Evolutionary conservation across 2,888 invertebrate genomes (phyloP), one percentile per base, ranked within the genome.

Genomic region (Galerucella pusilla): DNA sequence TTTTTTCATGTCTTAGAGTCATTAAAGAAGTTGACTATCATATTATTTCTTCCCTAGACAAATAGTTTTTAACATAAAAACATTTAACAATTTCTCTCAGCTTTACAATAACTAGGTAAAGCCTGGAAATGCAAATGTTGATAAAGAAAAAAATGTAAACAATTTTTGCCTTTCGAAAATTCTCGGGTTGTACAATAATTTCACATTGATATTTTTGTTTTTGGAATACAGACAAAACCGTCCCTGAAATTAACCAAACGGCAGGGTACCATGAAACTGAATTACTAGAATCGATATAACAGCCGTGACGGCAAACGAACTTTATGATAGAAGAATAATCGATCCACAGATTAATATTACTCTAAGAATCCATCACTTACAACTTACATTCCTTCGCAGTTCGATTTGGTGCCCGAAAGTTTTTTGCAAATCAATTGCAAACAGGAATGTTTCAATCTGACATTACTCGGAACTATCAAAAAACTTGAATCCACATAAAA

Each of bases 271-370:
- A 75, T 73, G 61, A 63, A 75, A 60, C 66, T 69, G 66, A 67
- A 67, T 75, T 75, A 73, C 70, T 70, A 76, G 73, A 76, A 76
- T 73, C 73, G 76, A 73, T 64, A 20, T 20, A 63, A 73, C 69
- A 73, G 70, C 68, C 66, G 73, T 73, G 66, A 73, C 68, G 68
- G 59, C 60, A 63, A 70, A 61, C 61, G 69, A 69, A 73, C 67
- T 75, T 75, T 76, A 73, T 73, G 73, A 68, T 73, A 57, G 63
- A 54, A 76, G 69, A 66, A 71, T 46, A 66, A 28, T 28, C 28
- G 28, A 4, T 28, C 4, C 28, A 28, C 28, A 28, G 28, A 28
- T 28, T 28, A 28, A 28, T 28, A 28, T 20, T 20, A 20, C 20
- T 20, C n/a, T n/a, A n/a, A n/a, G n/a, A 28, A 65, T 67, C 63